Conservation (phyloP, 2,888 invertebrate genomes). For the Pachydiplax longipennis region DNA sequence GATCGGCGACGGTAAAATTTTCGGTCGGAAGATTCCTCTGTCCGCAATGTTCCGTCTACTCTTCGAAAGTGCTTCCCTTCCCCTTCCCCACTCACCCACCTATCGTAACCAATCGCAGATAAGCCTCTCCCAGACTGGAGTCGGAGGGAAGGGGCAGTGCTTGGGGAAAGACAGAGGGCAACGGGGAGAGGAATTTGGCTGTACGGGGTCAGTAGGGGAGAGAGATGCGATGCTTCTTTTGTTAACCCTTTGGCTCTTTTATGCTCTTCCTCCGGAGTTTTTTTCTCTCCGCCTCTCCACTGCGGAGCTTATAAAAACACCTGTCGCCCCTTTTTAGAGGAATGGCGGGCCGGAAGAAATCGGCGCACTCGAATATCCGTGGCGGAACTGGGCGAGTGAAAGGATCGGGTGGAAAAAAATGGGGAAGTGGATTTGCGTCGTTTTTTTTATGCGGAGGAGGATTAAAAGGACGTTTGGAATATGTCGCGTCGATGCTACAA, state of each 20-base stretch:
- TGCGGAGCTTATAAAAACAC: not conserved
- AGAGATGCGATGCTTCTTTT: not conserved
- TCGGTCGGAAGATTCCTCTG: not conserved
- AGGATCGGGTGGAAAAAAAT: not conserved
- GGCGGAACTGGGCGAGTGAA: not conserved
- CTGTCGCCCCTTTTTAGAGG: not conserved
- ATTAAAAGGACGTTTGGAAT: no score
- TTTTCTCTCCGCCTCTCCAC: not conserved
- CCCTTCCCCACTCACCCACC: not conserved
- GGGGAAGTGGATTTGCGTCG: not conserved
- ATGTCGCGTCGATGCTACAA: not conserved
- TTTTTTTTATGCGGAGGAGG: not conserved
- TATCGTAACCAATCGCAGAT: not conserved
- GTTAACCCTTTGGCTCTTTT: constrained; percentile 11
- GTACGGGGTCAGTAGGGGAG: constrained; percentile 40
- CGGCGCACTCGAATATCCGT: not conserved
- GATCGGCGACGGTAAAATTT: not conserved
- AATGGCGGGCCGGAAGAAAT: not conserved
- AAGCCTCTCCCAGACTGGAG: not conserved
- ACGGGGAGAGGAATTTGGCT: constrained; percentile 22
- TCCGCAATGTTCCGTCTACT: not conserved
- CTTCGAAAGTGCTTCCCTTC: no score
- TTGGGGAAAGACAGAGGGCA: not conserved
- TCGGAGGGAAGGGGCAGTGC: not conserved
- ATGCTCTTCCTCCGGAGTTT: not conserved